A percentile compares a stretch with the other conserved stretches of the same genome.
phyloP scores from a whole-genome alignment of 2,888 invertebrate genomes.

The Isoperla grammatica region DNA sequence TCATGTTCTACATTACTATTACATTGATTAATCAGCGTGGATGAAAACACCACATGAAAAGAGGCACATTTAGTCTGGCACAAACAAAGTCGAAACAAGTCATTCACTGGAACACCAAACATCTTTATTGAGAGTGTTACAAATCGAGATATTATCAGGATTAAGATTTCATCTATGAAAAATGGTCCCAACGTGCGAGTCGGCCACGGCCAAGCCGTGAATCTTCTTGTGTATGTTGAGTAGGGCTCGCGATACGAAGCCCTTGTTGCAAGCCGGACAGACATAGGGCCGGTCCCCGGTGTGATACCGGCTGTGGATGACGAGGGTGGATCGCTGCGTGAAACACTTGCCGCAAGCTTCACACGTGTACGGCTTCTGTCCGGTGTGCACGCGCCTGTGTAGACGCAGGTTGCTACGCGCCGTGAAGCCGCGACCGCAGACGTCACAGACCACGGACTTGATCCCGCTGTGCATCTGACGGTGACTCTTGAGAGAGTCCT shows the following conservation, averaged over 20 bases:
- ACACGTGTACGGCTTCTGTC: conserved; percentile 26
- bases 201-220: background rate
- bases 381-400: conserved; percentile 12
- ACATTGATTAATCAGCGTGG: no score
- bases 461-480: conserved; percentile 45
- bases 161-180: conserved; percentile 10
- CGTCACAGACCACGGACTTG: conserved; percentile 10
- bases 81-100: no score
- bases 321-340: conserved; percentile 20
- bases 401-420: conserved; percentile 2
- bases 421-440: conserved; percentile 8
- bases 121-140: no score
- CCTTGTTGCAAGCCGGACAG: conserved; percentile 17
- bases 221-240: conserved; percentile 8
- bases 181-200: background rate
- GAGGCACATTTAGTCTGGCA: no score
- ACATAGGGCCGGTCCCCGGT: conserved; percentile 19
- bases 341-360: conserved; percentile 29
- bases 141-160: no score
- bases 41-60: no score
- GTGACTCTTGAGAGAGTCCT: conserved; percentile 56
- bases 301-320: conserved; percentile 21
- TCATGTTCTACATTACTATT: no score
- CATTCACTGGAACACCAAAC: no score
- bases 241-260: conserved; percentile 17